A percentile compares a stretch with the other conserved stretches of the same genome.
Conservation (phyloP, 2,888 invertebrate genomes). For the Zeuzera pyrina region DNA sequence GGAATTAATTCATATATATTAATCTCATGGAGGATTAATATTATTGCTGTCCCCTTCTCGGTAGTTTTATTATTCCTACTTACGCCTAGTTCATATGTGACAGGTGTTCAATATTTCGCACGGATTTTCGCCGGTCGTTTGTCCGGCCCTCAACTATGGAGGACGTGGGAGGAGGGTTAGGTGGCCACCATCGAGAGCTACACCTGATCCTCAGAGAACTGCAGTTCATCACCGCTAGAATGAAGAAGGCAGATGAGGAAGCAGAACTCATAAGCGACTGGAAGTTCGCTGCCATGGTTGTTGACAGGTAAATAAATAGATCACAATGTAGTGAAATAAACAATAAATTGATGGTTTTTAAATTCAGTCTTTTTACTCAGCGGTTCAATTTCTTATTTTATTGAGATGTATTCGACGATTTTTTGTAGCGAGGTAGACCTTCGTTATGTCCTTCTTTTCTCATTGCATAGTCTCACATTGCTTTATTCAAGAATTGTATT, state of each 20-base stretch:
- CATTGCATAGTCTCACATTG: too few species aligned
- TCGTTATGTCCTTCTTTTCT: too few species aligned
- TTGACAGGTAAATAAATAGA: conserved; percentile 92
- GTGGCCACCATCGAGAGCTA: conserved; percentile 86
- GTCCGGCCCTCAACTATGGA: conserved; percentile 87
- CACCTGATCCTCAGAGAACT: conserved; percentile 93
- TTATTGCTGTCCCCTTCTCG: too few species aligned
- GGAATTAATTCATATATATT: too few species aligned
- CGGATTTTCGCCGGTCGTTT: conserved; percentile 74
- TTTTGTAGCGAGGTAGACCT: too few species aligned
- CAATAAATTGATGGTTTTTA: too few species aligned
- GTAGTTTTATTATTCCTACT: neutral
- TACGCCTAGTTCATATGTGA: neutral
- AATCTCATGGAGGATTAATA: too few species aligned
- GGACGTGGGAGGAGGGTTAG: conserved; percentile 74
- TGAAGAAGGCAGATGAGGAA: conserved; percentile 95
- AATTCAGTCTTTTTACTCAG: too few species aligned
- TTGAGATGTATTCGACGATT: too few species aligned
- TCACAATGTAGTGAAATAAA: too few species aligned
- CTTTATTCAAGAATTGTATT: too few species aligned
- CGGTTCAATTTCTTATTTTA: too few species aligned
- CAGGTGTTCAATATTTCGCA: conserved; percentile 67
- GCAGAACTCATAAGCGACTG: conserved; percentile 95
- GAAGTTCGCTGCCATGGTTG: conserved; percentile 99
- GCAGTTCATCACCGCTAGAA: conserved; percentile 94